Conservation (phyloP, 2,113 vertebrate genomes). For the Clinocottus analis region DNA sequence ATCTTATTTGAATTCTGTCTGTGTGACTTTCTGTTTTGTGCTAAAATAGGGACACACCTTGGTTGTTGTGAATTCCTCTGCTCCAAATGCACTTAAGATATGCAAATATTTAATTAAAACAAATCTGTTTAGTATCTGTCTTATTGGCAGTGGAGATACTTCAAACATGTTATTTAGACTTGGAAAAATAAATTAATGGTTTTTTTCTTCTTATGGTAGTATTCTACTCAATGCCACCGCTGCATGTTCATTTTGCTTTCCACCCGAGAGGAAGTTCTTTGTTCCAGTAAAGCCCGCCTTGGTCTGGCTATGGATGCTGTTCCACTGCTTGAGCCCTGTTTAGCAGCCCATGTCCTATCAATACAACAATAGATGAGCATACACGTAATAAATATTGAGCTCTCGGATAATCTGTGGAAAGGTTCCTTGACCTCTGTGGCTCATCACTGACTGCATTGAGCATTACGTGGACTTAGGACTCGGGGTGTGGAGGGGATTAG, state of each 20-base stretch:
- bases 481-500: slow-evolving; percentile 77
- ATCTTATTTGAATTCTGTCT: slow-evolving; percentile 8
- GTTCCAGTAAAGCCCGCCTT: slow-evolving; percentile 31
- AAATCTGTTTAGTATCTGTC: slow-evolving; percentile 12
- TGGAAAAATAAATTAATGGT: slow-evolving; percentile 19
- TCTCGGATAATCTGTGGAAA: slow-evolving; percentile 74
- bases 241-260: slow-evolving; percentile 51
- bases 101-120: slow-evolving; percentile 28
- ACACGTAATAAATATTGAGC: slow-evolving; percentile 70
- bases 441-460: slow-evolving; percentile 59
- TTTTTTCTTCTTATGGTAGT: slow-evolving; percentile 42
- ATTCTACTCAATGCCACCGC: slow-evolving; percentile 10
- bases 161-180: slow-evolving; percentile 50
- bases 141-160: slow-evolving; percentile 32
- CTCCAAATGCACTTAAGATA: slow-evolving; percentile 32
- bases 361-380: slow-evolving; percentile 60
- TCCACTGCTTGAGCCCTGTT: slow-evolving; percentile 62
- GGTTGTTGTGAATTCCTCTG: neutral
- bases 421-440: slow-evolving; percentile 78
- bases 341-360: slow-evolving; percentile 48
- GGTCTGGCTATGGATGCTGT: slow-evolving; percentile 31
- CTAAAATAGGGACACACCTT: slow-evolving; percentile 11
- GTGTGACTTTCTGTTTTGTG: slow-evolving; percentile 3
- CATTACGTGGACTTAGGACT: slow-evolving; percentile 61
- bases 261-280: slow-evolving; percentile 32